Percentiles rank a stretch among this genome's conserved stretches.
These are phyloP conservation scores for Siniperca chuatsi DNA, from an alignment of 2,113 vertebrate species.

Conservation along the genomic window DNA sequence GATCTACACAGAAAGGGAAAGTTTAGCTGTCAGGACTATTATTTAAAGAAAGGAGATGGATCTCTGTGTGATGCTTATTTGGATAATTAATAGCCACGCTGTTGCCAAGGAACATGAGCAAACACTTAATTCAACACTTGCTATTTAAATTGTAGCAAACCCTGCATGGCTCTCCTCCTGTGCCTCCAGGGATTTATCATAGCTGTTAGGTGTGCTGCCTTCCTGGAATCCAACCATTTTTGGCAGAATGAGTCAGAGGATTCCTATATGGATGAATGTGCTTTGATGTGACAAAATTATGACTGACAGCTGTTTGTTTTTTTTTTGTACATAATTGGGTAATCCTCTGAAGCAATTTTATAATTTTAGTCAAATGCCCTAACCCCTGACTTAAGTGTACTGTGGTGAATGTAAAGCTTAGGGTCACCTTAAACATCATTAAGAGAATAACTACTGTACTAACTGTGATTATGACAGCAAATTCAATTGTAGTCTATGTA, in stretches of 20 bases:
- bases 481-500: constrained; percentile 52
- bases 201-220: constrained; percentile 30
- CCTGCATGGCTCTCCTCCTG: neutral
- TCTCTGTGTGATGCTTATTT: neutral
- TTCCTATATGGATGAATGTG: constrained; percentile 23
- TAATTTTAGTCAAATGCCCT: constrained; percentile 46
- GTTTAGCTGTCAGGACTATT: neutral
- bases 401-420: constrained; percentile 10
- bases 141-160: constrained; percentile 6
- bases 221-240: constrained; percentile 58
- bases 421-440: constrained; percentile 48
- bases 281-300: constrained; percentile 64
- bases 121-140: constrained; percentile 42
- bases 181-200: constrained; percentile 37
- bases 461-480: constrained; percentile 25
- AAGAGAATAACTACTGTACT: constrained; percentile 36
- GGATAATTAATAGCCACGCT: neutral
- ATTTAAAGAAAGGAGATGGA: neutral
- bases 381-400: constrained; percentile 52
- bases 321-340: constrained; percentile 61
- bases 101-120: constrained; percentile 29
- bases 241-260: constrained; percentile 57
- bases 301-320: constrained; percentile 60
- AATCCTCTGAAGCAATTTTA: constrained; percentile 52
- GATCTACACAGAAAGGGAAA: neutral